Evolutionary conservation across 2,888 invertebrate genomes (phyloP).

Genomic region (Disparrhopalites patrizii): DNA sequence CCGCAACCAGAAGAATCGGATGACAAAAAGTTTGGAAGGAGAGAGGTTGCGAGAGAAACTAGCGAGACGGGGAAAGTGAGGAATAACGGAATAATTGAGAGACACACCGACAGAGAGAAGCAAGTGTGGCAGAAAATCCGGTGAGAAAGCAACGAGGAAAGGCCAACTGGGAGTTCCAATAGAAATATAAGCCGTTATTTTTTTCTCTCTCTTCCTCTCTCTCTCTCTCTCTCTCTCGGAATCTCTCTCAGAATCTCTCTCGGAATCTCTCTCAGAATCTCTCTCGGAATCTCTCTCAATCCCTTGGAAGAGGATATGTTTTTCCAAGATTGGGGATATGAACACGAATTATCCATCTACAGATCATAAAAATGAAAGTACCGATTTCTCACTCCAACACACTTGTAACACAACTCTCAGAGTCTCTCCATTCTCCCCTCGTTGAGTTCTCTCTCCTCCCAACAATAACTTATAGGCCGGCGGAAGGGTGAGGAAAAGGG

Average conservation of each 20-base stretch:
- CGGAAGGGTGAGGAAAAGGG: not conserved
- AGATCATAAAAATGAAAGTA: constrained; percentile 30
- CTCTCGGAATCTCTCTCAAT: not conserved
- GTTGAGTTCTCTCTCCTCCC: not conserved
- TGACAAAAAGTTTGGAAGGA: too few relatives aligned
- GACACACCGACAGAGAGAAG: too few relatives aligned
- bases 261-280: too few relatives aligned
- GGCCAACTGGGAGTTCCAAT: constrained; percentile 25
- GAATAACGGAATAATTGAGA: too few relatives aligned
- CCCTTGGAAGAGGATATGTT: constrained; percentile 1
- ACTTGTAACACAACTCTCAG: too few relatives aligned
- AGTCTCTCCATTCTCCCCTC: not conserved
- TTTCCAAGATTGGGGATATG: constrained; percentile 17
- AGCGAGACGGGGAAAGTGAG: too few relatives aligned
- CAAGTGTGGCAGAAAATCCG: constrained; percentile 22
- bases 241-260: too few relatives aligned
- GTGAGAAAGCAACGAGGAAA: constrained; percentile 6
- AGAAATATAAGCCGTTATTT: constrained; percentile 8
- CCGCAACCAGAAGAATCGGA: too few relatives aligned
- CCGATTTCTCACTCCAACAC: constrained; percentile 25
- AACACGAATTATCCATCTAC: constrained; percentile 34
- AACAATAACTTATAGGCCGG: not conserved
- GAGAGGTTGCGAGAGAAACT: too few relatives aligned
- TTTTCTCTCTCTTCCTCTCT: not conserved
- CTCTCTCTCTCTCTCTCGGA: too few relatives aligned